These are phyloP conservation scores for Pseudochirops corinnae DNA, from an alignment of 2,797 vertebrate genomes.

Conservation along the genomic window DNA sequence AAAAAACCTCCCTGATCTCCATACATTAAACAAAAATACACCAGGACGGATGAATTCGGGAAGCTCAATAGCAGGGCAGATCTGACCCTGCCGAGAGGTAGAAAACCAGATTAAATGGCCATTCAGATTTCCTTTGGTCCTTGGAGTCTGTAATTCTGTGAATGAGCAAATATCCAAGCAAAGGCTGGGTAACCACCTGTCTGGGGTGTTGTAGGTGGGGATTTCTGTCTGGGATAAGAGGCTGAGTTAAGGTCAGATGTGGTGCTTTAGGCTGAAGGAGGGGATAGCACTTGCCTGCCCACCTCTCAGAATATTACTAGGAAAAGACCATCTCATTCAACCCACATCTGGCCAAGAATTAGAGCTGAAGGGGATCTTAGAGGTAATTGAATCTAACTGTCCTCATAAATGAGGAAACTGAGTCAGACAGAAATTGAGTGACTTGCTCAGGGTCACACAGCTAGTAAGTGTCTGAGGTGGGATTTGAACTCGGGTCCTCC, in stretches of 20 bases:
- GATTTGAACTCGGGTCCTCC: no score
- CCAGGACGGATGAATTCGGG: slow-evolving; percentile 1
- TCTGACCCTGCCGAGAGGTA: slow-evolving; percentile 11
- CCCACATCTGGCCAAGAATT: background rate
- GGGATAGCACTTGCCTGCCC: background rate
- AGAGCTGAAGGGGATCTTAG: background rate
- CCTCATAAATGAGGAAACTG: background rate
- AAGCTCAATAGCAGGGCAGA: background rate
- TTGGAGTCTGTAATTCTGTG: slow-evolving; percentile 27
- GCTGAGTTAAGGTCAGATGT: background rate
- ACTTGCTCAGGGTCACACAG: no score
- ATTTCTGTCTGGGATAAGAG: background rate
- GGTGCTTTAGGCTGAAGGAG: background rate
- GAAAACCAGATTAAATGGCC: slow-evolving; percentile 24
- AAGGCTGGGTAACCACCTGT: background rate
- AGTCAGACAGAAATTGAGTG: background rate
- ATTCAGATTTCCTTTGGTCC: slow-evolving; percentile 47
- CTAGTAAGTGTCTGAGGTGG: no score
- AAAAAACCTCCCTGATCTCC: slow-evolving; percentile 29
- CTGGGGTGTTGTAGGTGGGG: background rate
- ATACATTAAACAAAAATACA: slow-evolving; percentile 9
- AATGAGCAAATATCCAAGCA: background rate
- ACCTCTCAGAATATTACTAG: background rate
- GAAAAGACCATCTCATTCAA: background rate
- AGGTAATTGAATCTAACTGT: background rate